A percentile compares a stretch with the other conserved stretches of the same genome.
phyloP scores from a whole-genome alignment of 1,140 invertebrate genomes.

The Heliconius congener region DNA sequence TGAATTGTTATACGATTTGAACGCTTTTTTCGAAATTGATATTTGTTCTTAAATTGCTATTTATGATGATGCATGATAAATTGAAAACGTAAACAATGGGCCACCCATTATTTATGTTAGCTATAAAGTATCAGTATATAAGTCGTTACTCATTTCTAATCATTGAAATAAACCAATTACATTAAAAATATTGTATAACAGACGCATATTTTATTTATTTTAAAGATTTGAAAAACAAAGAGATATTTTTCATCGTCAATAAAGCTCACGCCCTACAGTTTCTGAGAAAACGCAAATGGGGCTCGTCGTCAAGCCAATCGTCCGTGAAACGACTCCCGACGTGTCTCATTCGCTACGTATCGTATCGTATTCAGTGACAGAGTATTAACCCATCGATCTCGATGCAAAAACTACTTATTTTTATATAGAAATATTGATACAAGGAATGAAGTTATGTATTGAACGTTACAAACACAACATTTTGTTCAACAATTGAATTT shows the following conservation, averaged over 20 bases:
- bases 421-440: slow-evolving; percentile 2
- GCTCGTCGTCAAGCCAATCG: slow-evolving; percentile 57
- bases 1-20: background rate
- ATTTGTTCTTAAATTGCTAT: too few relatives aligned
- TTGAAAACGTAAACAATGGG: background rate
- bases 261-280: slow-evolving; percentile 40
- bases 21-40: too few relatives aligned
- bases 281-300: slow-evolving; percentile 52
- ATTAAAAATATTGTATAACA: background rate
- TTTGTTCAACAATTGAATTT: too few relatives aligned
- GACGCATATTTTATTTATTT: background rate
- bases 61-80: too few relatives aligned
- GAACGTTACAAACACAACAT: background rate
- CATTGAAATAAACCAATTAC: too few relatives aligned
- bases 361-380: slow-evolving; percentile 54
- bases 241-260: slow-evolving; percentile 18
- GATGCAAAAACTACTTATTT: slow-evolving; percentile 41
- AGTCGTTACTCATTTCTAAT: background rate
- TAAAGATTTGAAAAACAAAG: background rate
- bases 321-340: slow-evolving; percentile 73
- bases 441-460: background rate
- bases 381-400: slow-evolving; percentile 61
- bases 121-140: background rate
- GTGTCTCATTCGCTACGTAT: slow-evolving; percentile 52
- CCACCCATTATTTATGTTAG: background rate